Conservation (phyloP, 2,797 vertebrate species). For the Channa striata region DNA sequence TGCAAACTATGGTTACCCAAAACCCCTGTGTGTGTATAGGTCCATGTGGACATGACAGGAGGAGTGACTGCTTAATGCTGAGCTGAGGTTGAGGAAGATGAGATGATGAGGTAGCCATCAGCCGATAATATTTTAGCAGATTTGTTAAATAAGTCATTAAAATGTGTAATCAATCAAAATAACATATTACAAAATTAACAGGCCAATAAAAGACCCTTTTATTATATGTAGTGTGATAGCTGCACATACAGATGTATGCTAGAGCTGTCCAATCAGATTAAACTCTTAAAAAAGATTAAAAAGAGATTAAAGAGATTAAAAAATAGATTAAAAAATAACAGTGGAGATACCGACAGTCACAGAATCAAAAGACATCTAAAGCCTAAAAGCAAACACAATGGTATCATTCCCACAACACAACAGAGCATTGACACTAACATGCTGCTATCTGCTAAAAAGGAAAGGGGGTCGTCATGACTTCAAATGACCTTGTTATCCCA, state of each 20-base stretch:
- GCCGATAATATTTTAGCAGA: too few relatives aligned
- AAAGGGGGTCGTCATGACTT: slow-evolving; percentile 44
- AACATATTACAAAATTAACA: too few relatives aligned
- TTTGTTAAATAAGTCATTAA: too few relatives aligned
- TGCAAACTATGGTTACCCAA: too few relatives aligned
- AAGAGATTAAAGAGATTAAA: slow-evolving; percentile 79
- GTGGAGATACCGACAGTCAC: slow-evolving; percentile 58
- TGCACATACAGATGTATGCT: slow-evolving; percentile 6
- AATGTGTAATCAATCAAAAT: too few relatives aligned
- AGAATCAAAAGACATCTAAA: slow-evolving; percentile 64
- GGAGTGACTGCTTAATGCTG: too few relatives aligned
- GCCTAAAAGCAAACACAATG: slow-evolving; percentile 72
- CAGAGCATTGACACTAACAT: slow-evolving; percentile 50
- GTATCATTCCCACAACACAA: slow-evolving; percentile 57
- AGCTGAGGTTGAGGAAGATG: too few relatives aligned
- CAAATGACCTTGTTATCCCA: slow-evolving; percentile 68
- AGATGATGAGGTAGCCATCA: too few relatives aligned
- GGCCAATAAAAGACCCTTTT: background rate
- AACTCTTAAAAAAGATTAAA: slow-evolving; percentile 73
- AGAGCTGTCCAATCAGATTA: slow-evolving; percentile 72
- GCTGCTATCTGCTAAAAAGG: slow-evolving; percentile 52
- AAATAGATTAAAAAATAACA: slow-evolving; percentile 79
- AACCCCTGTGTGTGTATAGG: too few relatives aligned
- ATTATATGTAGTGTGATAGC: background rate
- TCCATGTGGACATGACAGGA: too few relatives aligned